These are phyloP conservation scores for Amblyjoppa proteus DNA, from an alignment of 2,888 invertebrate species.

Conservation along the genomic window DNA sequence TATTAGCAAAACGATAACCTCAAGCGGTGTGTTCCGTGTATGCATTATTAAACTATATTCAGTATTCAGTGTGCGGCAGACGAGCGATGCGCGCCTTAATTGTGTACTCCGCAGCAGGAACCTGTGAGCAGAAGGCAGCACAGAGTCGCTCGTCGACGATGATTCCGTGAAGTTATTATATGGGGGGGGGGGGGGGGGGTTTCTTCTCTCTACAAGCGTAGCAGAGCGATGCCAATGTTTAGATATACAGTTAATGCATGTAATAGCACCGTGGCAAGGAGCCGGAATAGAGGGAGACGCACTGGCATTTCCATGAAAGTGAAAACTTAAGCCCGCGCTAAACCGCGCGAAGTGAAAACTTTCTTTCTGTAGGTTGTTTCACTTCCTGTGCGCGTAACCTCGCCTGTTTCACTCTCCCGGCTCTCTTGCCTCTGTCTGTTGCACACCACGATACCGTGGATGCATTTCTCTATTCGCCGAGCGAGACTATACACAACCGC, in stretches of 20 bases:
- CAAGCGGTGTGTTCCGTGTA: neutral
- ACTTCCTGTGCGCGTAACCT: slow-evolving; percentile 85
- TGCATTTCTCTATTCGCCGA: slow-evolving; percentile 83
- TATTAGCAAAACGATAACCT: neutral
- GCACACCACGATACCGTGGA: slow-evolving; percentile 60
- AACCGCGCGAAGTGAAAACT: slow-evolving; percentile 81
- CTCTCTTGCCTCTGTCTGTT: slow-evolving; percentile 42
- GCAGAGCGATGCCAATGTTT: slow-evolving; percentile 73
- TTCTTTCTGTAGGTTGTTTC: slow-evolving; percentile 84
- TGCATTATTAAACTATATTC: slow-evolving; percentile 18
- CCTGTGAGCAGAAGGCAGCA: neutral
- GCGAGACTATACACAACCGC: slow-evolving; percentile 36
- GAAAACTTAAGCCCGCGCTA: slow-evolving; percentile 78
- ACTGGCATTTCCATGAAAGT: slow-evolving; percentile 84
- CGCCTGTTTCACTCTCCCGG: slow-evolving; percentile 66
- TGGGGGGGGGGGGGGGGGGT: neutral
- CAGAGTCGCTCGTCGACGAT: slow-evolving; percentile 40
- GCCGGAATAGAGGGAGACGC: slow-evolving; percentile 57
- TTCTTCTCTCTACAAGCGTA: slow-evolving; percentile 39
- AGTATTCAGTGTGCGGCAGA: slow-evolving; percentile 45
- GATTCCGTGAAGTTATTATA: slow-evolving; percentile 4
- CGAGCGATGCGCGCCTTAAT: slow-evolving; percentile 61
- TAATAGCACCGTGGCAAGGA: slow-evolving; percentile 70
- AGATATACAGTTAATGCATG: slow-evolving; percentile 75
- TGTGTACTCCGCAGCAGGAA: slow-evolving; percentile 32